Evolutionary conservation across 2,797 vertebrate genomes (phyloP), one percentile per base, ranked within the genome.

Genomic region (Salarias fasciatus): DNA sequence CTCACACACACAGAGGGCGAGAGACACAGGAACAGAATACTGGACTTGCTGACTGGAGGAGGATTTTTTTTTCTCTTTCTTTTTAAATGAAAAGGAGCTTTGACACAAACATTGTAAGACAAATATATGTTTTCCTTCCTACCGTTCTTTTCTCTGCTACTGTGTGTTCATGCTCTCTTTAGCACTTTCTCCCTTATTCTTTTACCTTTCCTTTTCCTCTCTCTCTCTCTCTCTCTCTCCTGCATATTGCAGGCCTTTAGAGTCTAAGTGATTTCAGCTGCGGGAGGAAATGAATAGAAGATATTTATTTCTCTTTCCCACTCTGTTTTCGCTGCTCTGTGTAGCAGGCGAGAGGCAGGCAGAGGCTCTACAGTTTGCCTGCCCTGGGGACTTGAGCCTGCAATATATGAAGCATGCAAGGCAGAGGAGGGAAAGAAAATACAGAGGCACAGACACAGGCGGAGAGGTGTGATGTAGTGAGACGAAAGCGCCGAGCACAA

Each of bases 1-100:
- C 92, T 93, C 92, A 89, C 91, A 94, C 79, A 89, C 87, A 90
- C 88, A 84, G 86, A 83, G 86, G 75, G 87, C 81, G 86, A 85
- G 84, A 80, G 78, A 83, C 78, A 81, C 74, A 75, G 80, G 76
- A 85, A 86, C 71, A 83, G 82, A 86, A 74, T 72, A 81, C 86
- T 83, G 91, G 87, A 92, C 87, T 89, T 92, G 83, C 80, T 75
- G 90, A 90, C 82, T 72, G 86, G 86, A 84, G 86, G 86, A 81
- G 89, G 90, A 85, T 88, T 82, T 82, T 87, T 49, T 88, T 82
- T 82, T 86, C 80, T 66, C 83, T 77, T 67, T 52, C 8, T 54
- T 55, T 52, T 71, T 63, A 69, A 79, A 82, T 82, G 74, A 83
- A 84, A 86, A 80, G 77, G 80, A 84, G 70, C 82, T 80, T 81